Conservation (phyloP, 1,140 invertebrate genomes). For the Solen grandis region DNA sequence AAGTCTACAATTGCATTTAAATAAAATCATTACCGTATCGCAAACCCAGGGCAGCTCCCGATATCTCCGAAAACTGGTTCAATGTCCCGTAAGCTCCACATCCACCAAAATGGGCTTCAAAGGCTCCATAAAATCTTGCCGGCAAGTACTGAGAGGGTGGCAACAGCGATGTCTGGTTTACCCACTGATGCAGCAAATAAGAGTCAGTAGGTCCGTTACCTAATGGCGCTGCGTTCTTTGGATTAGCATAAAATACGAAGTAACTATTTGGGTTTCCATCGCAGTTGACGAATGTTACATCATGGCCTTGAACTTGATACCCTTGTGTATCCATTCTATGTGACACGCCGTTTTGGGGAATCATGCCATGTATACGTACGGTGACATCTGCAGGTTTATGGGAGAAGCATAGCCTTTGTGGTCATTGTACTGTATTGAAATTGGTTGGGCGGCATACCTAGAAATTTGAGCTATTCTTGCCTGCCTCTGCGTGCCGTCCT, state of each 20-base stretch:
- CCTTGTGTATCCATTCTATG: constrained; percentile 17
- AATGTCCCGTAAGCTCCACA: constrained; percentile 41
- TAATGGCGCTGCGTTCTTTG: background rate
- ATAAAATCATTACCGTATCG: constrained; percentile 46
- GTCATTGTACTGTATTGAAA: constrained; percentile 43
- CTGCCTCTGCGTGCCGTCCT: constrained; percentile 33
- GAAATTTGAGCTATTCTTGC: constrained; percentile 36
- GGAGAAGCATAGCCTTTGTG: background rate
- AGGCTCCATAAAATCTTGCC: constrained; percentile 10
- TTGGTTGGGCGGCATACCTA: background rate
- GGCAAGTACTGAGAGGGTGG: constrained; percentile 22
- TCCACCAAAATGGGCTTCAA: constrained; percentile 48
- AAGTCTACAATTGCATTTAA: no score
- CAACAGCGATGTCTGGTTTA: background rate
- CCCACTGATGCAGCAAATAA: constrained; percentile 31
- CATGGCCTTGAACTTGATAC: constrained; percentile 23
- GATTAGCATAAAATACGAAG: constrained; percentile 41
- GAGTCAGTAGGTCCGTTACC: constrained; percentile 26
- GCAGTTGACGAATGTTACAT: constrained; percentile 38
- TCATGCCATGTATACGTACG: constrained; percentile 38
- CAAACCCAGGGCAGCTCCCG: constrained; percentile 35
- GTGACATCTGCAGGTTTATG: constrained; percentile 27
- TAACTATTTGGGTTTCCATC: constrained; percentile 49
- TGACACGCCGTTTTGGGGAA: background rate
- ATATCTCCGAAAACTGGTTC: constrained; percentile 18